A percentile compares a stretch with the other conserved stretches of the same genome.
Conservation (phyloP, 2,797 vertebrate species). For the Artibeus lituratus region DNA sequence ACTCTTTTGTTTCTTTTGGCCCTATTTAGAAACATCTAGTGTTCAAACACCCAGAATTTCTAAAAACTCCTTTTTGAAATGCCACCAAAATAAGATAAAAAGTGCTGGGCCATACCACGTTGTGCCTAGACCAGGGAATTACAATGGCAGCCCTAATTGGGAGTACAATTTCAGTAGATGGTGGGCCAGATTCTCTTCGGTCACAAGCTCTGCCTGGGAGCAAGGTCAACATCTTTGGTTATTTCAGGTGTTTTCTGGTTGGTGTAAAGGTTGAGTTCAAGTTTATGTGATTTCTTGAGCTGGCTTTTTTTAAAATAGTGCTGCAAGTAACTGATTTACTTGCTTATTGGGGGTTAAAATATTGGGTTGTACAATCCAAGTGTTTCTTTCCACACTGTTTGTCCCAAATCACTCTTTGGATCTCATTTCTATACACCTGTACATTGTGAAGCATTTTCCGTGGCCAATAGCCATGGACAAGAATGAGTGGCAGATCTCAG, state of each 20-base stretch:
- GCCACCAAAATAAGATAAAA: constrained; percentile 15
- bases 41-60: background rate
- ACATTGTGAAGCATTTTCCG: background rate
- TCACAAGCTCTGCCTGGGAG: background rate
- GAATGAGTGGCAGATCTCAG: constrained; percentile 36
- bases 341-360: background rate
- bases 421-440: background rate
- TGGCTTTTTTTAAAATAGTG: background rate
- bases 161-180: background rate
- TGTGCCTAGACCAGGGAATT: background rate
- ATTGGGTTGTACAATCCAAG: background rate
- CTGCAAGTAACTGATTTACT: background rate
- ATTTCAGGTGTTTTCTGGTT: background rate
- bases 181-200: background rate
- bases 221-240: background rate
- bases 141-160: background rate
- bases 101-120: background rate
- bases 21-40: background rate
- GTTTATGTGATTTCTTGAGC: background rate
- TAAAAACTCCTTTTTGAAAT: constrained; percentile 13
- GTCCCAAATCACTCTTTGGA: background rate
- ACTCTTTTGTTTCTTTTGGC: background rate
- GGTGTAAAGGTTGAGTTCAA: background rate
- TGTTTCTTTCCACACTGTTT: background rate
- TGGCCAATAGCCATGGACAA: background rate